These are phyloP conservation scores for Merops nubicus DNA, from an alignment of 2,113 vertebrate species.

Conservation along the genomic window DNA sequence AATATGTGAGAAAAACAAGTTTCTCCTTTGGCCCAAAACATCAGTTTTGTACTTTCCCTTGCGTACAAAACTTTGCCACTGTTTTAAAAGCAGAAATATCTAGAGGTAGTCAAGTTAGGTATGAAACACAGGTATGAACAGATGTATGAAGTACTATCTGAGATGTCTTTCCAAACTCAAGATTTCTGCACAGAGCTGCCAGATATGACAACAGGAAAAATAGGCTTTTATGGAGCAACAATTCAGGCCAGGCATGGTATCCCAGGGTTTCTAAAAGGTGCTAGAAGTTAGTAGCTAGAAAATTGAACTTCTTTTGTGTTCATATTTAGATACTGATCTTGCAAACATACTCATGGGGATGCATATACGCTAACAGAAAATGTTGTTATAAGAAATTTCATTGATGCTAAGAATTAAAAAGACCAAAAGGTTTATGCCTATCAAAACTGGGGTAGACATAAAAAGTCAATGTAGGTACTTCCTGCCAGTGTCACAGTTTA, in stretches of 20 bases:
- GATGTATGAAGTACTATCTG: neutral
- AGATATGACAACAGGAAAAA: neutral
- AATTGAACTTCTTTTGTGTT: neutral
- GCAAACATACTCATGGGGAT: neutral
- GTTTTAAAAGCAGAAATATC: neutral
- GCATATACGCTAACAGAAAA: neutral
- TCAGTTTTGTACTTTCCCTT: neutral
- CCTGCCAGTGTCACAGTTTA: neutral
- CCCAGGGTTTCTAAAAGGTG: neutral
- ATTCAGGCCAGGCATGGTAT: neutral
- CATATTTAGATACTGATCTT: neutral
- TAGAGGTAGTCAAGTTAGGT: neutral
- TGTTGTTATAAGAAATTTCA: neutral
- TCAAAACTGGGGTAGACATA: neutral
- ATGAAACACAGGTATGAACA: neutral
- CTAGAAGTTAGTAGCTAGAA: neutral
- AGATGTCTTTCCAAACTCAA: neutral
- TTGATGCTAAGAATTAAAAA: neutral
- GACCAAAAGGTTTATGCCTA: neutral
- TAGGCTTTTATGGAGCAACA: neutral
- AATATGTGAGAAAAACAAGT: neutral
- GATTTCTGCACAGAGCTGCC: neutral
- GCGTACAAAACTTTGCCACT: neutral
- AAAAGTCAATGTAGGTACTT: neutral
- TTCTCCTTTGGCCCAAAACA: neutral